Evolutionary conservation across 2,888 invertebrate species (phyloP).

Genomic region (Reticulitermes lucifugus): DNA sequence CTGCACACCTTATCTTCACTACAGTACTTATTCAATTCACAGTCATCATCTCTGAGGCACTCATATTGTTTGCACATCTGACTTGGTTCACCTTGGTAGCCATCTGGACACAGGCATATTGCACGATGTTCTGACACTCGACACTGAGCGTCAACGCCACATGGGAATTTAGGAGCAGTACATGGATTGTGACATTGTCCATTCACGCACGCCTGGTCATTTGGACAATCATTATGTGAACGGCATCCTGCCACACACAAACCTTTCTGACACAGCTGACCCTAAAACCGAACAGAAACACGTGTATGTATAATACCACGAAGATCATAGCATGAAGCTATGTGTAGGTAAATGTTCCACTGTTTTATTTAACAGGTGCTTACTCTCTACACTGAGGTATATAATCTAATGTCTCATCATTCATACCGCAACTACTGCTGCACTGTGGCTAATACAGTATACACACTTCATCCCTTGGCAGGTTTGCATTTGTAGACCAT

Average conservation of each 20-base stretch:
- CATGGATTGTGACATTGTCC: slow-evolving; percentile 80
- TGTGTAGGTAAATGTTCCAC: too few species aligned
- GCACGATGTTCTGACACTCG: slow-evolving; percentile 83
- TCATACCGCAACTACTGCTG: too few species aligned
- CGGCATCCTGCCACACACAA: slow-evolving; percentile 85
- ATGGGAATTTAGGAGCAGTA: slow-evolving; percentile 71
- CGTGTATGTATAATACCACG: neutral
- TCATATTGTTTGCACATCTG: slow-evolving; percentile 81
- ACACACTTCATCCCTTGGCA: too few species aligned
- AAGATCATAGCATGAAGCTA: too few species aligned
- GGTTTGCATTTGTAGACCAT: too few species aligned
- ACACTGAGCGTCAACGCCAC: slow-evolving; percentile 85
- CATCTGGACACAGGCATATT: slow-evolving; percentile 88
- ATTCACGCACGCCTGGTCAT: slow-evolving; percentile 77
- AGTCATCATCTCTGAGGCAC: slow-evolving; percentile 81
- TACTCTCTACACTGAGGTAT: too few species aligned
- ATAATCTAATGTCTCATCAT: too few species aligned
- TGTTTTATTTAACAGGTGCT: too few species aligned
- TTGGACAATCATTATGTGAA: slow-evolving; percentile 81
- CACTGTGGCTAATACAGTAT: too few species aligned
- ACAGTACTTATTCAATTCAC: slow-evolving; percentile 82
- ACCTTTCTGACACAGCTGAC: slow-evolving; percentile 61
- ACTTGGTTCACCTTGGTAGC: slow-evolving; percentile 84
- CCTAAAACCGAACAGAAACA: slow-evolving; percentile 14
- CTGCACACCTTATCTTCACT: slow-evolving; percentile 77